These are phyloP conservation scores for Taeniopygia guttata DNA, from an alignment of 2,797 vertebrate genomes.

Conservation along the genomic window DNA sequence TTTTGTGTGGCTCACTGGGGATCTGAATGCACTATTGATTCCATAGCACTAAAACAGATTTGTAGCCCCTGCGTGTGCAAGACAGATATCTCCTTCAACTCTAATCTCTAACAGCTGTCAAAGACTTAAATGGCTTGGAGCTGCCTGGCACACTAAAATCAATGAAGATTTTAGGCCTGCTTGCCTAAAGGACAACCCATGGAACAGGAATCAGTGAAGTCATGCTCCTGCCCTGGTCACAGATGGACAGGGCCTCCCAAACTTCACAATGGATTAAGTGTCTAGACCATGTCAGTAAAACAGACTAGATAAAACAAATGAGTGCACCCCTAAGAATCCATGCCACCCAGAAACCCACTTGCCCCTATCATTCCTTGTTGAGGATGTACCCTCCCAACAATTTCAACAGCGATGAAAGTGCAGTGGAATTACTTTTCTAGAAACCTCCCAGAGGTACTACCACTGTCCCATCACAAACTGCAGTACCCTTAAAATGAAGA, in stretches of 20 bases:
- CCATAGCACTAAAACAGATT: slow-evolving; percentile 19
- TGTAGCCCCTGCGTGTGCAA: neutral
- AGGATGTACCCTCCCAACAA: neutral
- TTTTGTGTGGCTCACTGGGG: slow-evolving; percentile 19
- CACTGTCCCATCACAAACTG: neutral
- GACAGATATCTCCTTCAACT: slow-evolving; percentile 30
- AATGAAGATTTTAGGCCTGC: neutral
- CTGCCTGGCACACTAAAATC: neutral
- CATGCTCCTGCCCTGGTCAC: neutral
- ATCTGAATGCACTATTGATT: slow-evolving; percentile 50
- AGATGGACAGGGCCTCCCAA: neutral
- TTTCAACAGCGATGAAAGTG: neutral
- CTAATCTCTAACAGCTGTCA: slow-evolving; percentile 44
- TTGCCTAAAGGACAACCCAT: neutral
- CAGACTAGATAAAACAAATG: neutral
- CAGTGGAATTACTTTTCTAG: neutral
- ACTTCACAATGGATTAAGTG: neutral
- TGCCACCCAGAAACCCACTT: neutral
- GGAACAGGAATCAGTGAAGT: neutral
- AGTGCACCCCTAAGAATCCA: neutral
- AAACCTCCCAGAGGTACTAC: neutral
- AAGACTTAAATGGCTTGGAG: slow-evolving; percentile 1
- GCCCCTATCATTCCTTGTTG: neutral
- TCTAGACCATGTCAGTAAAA: neutral
- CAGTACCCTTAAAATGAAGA: neutral